Evolutionary conservation across 2,888 invertebrate genomes (phyloP), one percentile per base, ranked within the genome.

Genomic region (Drosophila hawaiiensis): DNA sequence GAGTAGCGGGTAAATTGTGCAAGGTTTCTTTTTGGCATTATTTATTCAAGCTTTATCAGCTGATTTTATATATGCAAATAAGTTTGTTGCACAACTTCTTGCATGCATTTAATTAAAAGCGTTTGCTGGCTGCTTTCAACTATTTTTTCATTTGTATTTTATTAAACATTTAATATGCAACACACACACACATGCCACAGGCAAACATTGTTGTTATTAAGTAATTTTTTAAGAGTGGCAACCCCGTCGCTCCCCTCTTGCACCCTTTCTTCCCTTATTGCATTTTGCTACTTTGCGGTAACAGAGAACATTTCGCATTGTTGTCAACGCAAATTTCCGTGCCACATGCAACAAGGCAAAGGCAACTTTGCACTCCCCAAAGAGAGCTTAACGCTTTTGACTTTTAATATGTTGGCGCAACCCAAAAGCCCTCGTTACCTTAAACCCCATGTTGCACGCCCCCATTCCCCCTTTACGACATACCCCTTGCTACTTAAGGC

Each of bases 361-460:
- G 59, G 74, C 31, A 78, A 78, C 73, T 67, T 66, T 78, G 9
- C 41, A 22, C 28, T 12, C 14, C 2, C 28, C 49, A 55, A 58
- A 54, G 60, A 61, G 69, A 80, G 84, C 78, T 84, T 78, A 83
- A 82, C 84, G 72, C 84, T 84, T 82, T 82, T 87, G 85, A 88
- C 85, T 85, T 85, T 85, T 85, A 88, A 85, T 85, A 85, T 90
- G 85, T 76, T 73, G 84, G 69, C 84, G 71, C 84, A 77, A 74
- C 68, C 71, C 77, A 62, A 77, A 47, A 82, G 83, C 71, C 65
- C 47, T 56, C 81, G 77, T 67, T 79, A 79, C 78, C 78, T 78
- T 80, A 68, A 77, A 55, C 64, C 29, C 43, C 37, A 16, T 47
- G 22, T 25, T 47, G 22, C 33, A 4, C 2, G 1, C 0, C 0